Base-by-base conservation (phyloP, 2,888 invertebrate genomes). In the Coenonympha arcania region DNA sequence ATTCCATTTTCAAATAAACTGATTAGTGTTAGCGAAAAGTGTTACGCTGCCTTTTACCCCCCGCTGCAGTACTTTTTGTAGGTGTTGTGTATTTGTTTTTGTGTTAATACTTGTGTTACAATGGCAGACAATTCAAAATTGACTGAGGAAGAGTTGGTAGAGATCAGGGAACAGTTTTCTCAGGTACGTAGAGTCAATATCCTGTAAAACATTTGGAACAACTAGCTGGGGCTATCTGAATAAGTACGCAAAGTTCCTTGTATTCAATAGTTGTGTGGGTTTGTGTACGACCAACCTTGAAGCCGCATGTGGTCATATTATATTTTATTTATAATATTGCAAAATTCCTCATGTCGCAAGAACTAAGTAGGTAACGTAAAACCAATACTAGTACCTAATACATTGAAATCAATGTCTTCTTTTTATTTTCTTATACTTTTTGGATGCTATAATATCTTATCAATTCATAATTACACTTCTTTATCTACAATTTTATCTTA, bases 121-220 rank as follows among this genome's bases (percentile, higher is more conserved):
- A 86, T 87, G 86, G 80, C 86, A 74, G 85, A 86, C 71, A 84
- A 87, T 75, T 79, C 87, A 61, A 88, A 87, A 77, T 78, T 91
- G 69, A 89, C 89, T 53, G 87, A 88, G 51, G 93, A 93, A 70
- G 93, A 93, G 83, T 88, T 89, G 65, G 82, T 89, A 56, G 94
- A 94, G 83, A 90, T 94, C 68, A 88, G 89, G 69, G 93, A 93
- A 81, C 92, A 92, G 73, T 93, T 93, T 73, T 87, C 88, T 64
- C 89, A 90, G 87, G 93, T 93, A 88, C 58, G 55, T 50, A 11
- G 9, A 44, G 20, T 28, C 15, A 28, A 50, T 15, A 34, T 9
- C 31, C 26, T 9, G 19, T 13, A 36, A 8, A 11, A 33, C n/a
- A 16, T 33, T 9, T n/a, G n/a, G n/a, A 16, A 1, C 6, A 15